Percentiles rank a stretch among this genome's conserved stretches.
Conservation (phyloP, 2,113 vertebrate species). For the Silurus meridionalis region DNA sequence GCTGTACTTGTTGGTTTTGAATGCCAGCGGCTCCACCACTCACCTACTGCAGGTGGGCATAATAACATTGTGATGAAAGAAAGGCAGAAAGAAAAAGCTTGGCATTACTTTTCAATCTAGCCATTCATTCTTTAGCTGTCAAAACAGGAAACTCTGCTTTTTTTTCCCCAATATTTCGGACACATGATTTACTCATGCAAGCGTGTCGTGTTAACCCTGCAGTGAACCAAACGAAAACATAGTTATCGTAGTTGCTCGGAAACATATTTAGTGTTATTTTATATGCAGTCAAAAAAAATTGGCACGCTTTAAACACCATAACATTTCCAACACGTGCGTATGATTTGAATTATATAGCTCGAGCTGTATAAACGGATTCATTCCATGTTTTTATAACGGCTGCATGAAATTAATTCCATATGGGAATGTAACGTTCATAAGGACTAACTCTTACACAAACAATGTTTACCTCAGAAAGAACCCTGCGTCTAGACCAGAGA, state of each 20-base stretch:
- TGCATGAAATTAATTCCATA: conserved; percentile 40
- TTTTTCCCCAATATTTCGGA: not conserved
- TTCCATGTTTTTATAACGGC: conserved; percentile 30
- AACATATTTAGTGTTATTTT: not conserved
- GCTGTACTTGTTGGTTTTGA: conserved; percentile 5
- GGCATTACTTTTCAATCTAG: not conserved
- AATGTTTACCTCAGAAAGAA: conserved; percentile 27
- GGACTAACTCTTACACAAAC: conserved; percentile 8
- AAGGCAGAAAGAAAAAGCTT: not conserved
- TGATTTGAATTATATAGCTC: not conserved
- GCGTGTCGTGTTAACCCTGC: not conserved
- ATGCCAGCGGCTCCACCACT: conserved; percentile 24
- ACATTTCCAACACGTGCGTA: not conserved
- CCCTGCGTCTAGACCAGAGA: conserved; percentile 13
- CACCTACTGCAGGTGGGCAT: conserved; percentile 22
- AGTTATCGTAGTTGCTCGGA: not conserved
- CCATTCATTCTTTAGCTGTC: conserved; percentile 2
- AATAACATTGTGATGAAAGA: conserved; percentile 32
- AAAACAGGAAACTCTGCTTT: not conserved
- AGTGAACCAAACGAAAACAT: not conserved
- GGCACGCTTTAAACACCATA: not conserved
- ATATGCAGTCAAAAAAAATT: not conserved
- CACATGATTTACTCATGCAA: conserved; percentile 5
- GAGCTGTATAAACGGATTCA: not conserved
- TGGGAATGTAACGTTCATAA: conserved; percentile 29